Conservation (phyloP, 2,797 vertebrate species). For the Cygnus olor region DNA sequence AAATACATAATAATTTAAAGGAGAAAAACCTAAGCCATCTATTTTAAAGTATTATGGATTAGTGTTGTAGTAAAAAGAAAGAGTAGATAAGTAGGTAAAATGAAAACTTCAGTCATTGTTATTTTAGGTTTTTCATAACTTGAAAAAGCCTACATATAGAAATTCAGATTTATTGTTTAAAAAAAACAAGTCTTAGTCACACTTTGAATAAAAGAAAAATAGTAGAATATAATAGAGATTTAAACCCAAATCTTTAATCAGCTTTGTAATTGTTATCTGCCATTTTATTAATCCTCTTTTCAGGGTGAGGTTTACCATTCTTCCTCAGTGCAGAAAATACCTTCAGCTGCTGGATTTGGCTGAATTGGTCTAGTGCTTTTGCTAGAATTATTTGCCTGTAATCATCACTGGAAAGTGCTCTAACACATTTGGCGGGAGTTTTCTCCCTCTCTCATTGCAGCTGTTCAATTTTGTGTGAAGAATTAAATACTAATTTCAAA, state of each 20-base stretch:
- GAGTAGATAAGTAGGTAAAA: neutral
- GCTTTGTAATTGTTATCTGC: neutral
- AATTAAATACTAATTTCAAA: constrained; percentile 27
- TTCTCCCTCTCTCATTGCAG: neutral
- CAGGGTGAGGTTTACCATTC: neutral
- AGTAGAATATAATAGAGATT: neutral
- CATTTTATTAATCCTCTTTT: neutral
- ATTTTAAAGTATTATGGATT: neutral
- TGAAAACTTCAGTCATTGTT: neutral
- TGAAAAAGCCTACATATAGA: neutral
- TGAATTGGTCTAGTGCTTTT: neutral
- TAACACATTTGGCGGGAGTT: neutral
- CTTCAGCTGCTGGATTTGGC: constrained; percentile 7
- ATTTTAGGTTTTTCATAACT: neutral
- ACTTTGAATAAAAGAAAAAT: neutral
- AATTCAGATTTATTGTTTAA: neutral
- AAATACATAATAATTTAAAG: neutral
- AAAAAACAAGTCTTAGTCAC: neutral
- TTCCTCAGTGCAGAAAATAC: neutral
- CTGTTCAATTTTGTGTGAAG: constrained; percentile 28
- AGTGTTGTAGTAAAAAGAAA: neutral
- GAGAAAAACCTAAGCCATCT: neutral
- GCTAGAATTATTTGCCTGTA: neutral
- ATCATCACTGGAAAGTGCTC: neutral
- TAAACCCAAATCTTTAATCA: neutral